Base-by-base conservation (phyloP, 2,888 invertebrate genomes). In the Dichetophora obliterata region DNA sequence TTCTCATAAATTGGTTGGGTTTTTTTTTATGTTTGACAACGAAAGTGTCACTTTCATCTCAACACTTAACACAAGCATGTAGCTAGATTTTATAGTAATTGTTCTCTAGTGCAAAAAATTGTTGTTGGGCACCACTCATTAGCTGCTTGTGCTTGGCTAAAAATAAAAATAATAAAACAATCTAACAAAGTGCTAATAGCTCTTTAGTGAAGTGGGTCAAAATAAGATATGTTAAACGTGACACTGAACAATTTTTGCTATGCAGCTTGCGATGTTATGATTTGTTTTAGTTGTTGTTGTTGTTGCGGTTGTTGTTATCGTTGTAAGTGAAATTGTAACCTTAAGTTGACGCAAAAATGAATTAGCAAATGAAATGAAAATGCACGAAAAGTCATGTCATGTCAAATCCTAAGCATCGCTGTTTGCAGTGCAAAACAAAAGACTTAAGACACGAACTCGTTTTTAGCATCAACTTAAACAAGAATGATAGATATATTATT, bases 141-240 rank as follows among this genome's bases (percentile, higher is more conserved):
- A 37, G 37, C 37, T 43, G 43, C 14, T 43, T 43, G 43, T 43
- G 14, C 1, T 11, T 43, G 11, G 4, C 43, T 11, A 14, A 43
- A 9, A n/a, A n/a, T 6, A 14, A 63, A 31, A 63, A 31, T 8
- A 63, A 63, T 6, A 4, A 63, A 63, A 16, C 19, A 54, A 19
- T 54, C 19, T 16, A 5, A 61, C 3, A 82, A 83, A 84, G 85
- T 84, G 84, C 84, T 85, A 84, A 84, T 84, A 83, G 83, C 80
- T 80, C 79, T 81, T 82, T 81, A 82, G 80, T 80, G 75, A 84
- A 84, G 82, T 84, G 84, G 84, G 85, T 85, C 85, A 84, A 77
- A 84, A 71, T 11, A 24, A 22, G 54, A 54, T 19, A 11, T 22
- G 66, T 19, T 27, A 27, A 50, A 68, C 50, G 24, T 68, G 68